A percentile compares a stretch with the other conserved stretches of the same genome.
Evolutionary conservation across 1,140 invertebrate species (phyloP).

Genomic region (Cotesia vestalis): DNA sequence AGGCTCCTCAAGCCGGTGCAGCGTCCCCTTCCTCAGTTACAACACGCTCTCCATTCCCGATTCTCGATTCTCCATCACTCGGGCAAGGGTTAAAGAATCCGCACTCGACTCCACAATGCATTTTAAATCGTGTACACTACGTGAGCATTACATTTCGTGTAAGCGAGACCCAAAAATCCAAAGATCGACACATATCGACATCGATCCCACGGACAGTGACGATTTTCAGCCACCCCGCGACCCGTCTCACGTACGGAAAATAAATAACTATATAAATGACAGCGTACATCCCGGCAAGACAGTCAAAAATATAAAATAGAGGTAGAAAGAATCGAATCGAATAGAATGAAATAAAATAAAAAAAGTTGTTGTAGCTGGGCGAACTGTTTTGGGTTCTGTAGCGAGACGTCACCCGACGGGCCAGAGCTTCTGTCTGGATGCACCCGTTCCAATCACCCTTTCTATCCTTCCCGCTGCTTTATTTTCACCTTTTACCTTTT

Average conservation of each 20-base stretch:
- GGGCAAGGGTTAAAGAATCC: constrained; percentile 65
- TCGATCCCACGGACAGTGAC: constrained; percentile 20
- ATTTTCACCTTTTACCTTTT: constrained; percentile 4
- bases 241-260: constrained; percentile 51
- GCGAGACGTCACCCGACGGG: constrained; percentile 39
- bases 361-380: constrained; percentile 28
- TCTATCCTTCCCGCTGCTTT: not conserved
- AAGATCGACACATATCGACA: constrained; percentile 35
- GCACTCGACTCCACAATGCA: constrained; percentile 63
- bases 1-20: constrained; percentile 47
- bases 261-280: constrained; percentile 66
- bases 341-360: no score
- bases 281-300: constrained; percentile 44
- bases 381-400: constrained; percentile 64
- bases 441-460: constrained; percentile 25
- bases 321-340: no score
- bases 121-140: constrained; percentile 33
- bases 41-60: no score
- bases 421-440: constrained; percentile 3
- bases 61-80: not conserved
- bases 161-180: constrained; percentile 15
- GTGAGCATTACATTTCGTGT: no score
- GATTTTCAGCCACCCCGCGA: constrained; percentile 32
- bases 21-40: constrained; percentile 38
- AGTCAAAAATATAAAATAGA: no score